Evolutionary conservation across 2,113 vertebrate species (phyloP).

Genomic region (Bagarius yarrelli): DNA sequence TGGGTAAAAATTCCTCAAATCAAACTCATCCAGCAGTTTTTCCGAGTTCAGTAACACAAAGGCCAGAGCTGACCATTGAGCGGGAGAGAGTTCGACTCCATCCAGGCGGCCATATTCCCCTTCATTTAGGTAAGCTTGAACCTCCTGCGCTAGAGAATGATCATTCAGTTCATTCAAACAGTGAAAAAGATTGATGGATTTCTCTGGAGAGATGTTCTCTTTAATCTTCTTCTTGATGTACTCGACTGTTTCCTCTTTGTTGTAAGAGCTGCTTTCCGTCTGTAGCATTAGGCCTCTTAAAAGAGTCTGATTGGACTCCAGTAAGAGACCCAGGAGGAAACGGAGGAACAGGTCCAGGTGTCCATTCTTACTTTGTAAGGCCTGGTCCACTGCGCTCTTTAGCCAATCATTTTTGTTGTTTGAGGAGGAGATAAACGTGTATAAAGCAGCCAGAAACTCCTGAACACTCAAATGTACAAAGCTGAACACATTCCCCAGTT

Average conservation of each 20-base stretch:
- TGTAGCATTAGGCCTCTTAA: conserved; percentile 6
- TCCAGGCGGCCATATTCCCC: background rate
- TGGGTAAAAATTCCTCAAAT: conserved; percentile 16
- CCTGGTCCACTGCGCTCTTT: conserved; percentile 31
- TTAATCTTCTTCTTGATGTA: conserved; percentile 33
- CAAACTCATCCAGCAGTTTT: conserved; percentile 26
- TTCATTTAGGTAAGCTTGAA: conserved; percentile 20
- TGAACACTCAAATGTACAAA: conserved; percentile 41
- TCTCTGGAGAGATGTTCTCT: conserved; percentile 30
- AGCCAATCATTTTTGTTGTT: background rate
- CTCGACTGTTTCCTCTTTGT: background rate
- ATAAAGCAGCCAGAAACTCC: conserved; percentile 39
- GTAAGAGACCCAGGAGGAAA: conserved; percentile 35
- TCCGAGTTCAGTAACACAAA: conserved; percentile 33
- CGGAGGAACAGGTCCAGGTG: conserved; percentile 27
- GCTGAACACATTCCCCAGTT: conserved; percentile 29
- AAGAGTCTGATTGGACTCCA: conserved; percentile 31
- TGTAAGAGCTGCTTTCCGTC: background rate
- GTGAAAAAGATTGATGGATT: conserved; percentile 44
- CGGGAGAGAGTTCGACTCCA: conserved; percentile 17
- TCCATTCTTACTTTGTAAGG: conserved; percentile 33
- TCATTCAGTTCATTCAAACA: conserved; percentile 39
- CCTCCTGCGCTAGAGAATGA: conserved; percentile 34
- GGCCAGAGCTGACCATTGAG: conserved; percentile 27
- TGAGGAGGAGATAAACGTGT: background rate